Evolutionary conservation across 2,888 invertebrate genomes (phyloP).

Genomic region (Aspidiotus rigidus): DNA sequence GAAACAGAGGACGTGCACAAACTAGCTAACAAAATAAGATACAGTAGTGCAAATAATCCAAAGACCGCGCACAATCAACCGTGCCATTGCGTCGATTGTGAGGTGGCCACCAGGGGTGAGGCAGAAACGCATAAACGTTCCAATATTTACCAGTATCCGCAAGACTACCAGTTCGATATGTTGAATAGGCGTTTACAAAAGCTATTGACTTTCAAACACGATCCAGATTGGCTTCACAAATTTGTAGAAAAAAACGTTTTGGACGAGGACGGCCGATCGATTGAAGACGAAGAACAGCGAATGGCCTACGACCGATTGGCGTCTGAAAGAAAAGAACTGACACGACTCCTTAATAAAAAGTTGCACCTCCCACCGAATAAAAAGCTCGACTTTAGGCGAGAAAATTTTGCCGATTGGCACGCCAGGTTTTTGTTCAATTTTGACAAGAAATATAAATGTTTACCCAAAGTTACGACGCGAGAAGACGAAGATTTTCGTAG

Average conservation of each 20-base stretch:
- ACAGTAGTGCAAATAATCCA: not conserved
- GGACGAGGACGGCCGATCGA: not conserved
- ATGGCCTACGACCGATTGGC: not conserved
- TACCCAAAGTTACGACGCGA: not conserved
- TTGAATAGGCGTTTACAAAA: not conserved
- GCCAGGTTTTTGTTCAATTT: not conserved
- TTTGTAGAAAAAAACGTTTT: not conserved
- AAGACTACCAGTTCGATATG: not conserved
- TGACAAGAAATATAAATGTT: not conserved
- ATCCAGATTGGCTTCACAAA: too few relatives aligned
- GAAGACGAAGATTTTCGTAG: not conserved
- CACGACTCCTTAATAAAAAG: not conserved
- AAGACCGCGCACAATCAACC: not conserved
- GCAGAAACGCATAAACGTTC: not conserved
- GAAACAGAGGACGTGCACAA: not conserved
- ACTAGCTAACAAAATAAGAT: not conserved
- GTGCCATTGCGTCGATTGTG: not conserved
- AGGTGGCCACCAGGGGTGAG: not conserved
- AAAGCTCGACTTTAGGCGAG: not conserved
- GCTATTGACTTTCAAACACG: not conserved
- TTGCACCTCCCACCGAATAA: not conserved
- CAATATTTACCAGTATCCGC: not conserved
- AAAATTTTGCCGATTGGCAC: not conserved
- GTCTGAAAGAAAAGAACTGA: not conserved
- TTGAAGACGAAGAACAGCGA: not conserved